Base-by-base conservation (phyloP, 2,113 vertebrate species). In the Phalacrocorax aristotelis region DNA sequence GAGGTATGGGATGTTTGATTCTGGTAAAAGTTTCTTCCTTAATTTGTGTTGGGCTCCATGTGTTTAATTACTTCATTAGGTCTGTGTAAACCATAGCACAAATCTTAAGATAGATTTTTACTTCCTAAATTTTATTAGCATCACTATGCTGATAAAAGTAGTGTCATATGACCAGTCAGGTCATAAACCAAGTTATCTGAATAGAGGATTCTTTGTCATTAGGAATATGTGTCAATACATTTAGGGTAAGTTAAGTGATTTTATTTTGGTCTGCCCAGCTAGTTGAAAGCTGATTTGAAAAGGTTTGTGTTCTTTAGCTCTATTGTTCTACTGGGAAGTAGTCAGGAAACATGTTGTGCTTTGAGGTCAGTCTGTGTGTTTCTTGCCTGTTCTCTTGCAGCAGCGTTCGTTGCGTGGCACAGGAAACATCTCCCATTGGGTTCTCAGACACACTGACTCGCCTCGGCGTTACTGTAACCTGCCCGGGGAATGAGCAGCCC, bases 341-440 rank as follows among this genome's bases (percentile, higher is more conserved):
- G 30, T 69, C 94, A 94, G 97, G 95, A 97, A 96, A 14, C 5
- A 10, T 11, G 69, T 14, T 17, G 22, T 23, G 86, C 90, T 90
- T 57, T 36, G 88, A 82, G 94, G 79, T 75, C n/a, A 40, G 44
- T 1, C 62, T 3, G 10, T 15, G 11, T 25, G 78, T 32, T 89
- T 81, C 44, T 87, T 11, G n/a, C 60, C 70, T 2, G 2, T 32
- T 79, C 49, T n/a, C 66, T 27, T 3, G 42, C 74, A 13, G 74
- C 4, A 2, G 13, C 6, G 57, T 2, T 61, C 51, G 0, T 0
- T 5, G 44, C 10, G 16, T 13, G 62, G 61, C 6, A 0, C 93
- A 72, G 96, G 94, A 93, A 90, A 20, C 4, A 13, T 11, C 94
- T 49, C 88, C 7, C 1, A 4, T 61, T 1, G 3, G 54, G 51